phyloP scores from a whole-genome alignment of 92 coral and sea anemone species.

The Pocillopora grandis region DNA sequence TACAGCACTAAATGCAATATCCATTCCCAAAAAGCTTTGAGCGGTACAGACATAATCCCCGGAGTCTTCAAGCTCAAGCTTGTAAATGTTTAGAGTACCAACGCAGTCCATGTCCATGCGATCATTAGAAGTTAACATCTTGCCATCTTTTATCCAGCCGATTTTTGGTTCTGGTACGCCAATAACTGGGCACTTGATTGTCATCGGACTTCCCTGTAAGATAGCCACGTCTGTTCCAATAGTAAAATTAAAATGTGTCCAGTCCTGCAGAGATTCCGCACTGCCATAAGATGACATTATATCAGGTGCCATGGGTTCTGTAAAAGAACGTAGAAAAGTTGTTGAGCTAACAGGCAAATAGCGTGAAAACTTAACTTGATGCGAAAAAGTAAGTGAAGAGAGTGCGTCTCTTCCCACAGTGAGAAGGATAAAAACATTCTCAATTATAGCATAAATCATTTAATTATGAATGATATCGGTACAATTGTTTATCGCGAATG shows the following conservation, averaged over 20 bases:
- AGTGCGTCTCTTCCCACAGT: too few species aligned
- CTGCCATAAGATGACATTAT: conserved; percentile 63
- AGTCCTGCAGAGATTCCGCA: conserved; percentile 58
- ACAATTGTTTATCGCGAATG: neutral
- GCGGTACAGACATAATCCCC: conserved; percentile 82
- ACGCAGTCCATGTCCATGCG: conserved; percentile 72
- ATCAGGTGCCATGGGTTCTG: conserved; percentile 77
- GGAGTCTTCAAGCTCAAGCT: conserved; percentile 52
- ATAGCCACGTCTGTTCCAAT: conserved; percentile 69
- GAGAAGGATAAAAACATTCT: too few species aligned
- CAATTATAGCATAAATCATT: too few species aligned
- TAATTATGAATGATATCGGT: too few species aligned
- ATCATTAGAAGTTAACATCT: conserved; percentile 55
- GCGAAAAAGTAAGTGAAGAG: too few species aligned
- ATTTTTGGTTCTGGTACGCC: conserved; percentile 90
- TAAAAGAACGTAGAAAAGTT: neutral
- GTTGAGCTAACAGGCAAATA: neutral
- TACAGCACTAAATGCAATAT: conserved; percentile 76
- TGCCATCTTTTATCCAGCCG: conserved; percentile 74
- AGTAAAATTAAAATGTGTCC: conserved; percentile 62
- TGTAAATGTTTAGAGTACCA: conserved; percentile 68
- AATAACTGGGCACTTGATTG: conserved; percentile 73
- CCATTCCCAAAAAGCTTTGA: conserved; percentile 80
- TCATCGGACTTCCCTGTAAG: conserved; percentile 63
- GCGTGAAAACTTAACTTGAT: neutral